Evolutionary conservation across 1,140 invertebrate species (phyloP).

Genomic region (Magallana angulata): DNA sequence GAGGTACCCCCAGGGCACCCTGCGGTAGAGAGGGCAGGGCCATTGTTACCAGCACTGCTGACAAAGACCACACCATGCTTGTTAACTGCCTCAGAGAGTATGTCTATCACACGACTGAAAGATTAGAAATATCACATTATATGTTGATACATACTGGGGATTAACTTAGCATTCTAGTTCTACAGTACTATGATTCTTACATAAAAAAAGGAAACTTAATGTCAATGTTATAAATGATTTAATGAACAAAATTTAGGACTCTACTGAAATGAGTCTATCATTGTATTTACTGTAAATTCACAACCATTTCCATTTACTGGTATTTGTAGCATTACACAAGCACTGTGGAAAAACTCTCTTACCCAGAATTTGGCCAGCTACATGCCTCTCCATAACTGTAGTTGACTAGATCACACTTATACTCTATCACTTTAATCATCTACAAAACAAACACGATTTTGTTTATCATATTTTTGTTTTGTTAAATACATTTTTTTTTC

Average conservation of each 20-base stretch:
- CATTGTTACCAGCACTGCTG: constrained; percentile 95
- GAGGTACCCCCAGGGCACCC: constrained; percentile 95
- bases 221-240: too few species aligned
- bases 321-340: too few species aligned
- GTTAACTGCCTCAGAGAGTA: constrained; percentile 88
- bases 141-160: too few species aligned
- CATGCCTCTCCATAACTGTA: constrained; percentile 98
- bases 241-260: too few species aligned
- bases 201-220: too few species aligned
- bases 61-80: constrained; percentile 96
- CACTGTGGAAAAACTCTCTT: constrained; percentile 38
- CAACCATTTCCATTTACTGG: too few species aligned
- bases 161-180: too few species aligned
- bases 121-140: background rate
- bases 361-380: constrained; percentile 94
- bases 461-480: background rate
- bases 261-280: too few species aligned
- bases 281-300: too few species aligned
- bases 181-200: too few species aligned
- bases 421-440: constrained; percentile 82
- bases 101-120: constrained; percentile 76
- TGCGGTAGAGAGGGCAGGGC: constrained; percentile 94
- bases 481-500: too few species aligned
- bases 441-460: constrained; percentile 66
- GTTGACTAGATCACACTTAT: constrained; percentile 91